phyloP scores from a whole-genome alignment of 2,888 invertebrate species.

The Patella caerulea region DNA sequence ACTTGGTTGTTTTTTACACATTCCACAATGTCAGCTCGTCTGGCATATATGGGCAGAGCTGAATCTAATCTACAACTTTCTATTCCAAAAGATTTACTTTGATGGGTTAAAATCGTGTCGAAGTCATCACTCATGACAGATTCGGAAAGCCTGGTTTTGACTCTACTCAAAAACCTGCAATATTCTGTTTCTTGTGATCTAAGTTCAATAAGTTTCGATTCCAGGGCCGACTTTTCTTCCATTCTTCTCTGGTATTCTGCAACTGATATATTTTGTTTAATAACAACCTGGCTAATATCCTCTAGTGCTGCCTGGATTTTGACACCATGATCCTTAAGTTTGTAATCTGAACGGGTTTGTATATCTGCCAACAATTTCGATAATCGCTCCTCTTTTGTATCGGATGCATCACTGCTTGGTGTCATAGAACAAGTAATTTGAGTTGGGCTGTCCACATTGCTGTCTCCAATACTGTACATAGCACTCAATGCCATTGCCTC shows the following conservation, averaged over 20 bases:
- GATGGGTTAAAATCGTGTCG: constrained; percentile 32
- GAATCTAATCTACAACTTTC: constrained; percentile 51
- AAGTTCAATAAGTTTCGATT: constrained; percentile 49
- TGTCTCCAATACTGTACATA: not conserved
- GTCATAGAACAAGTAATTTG: constrained; percentile 8
- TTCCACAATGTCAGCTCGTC: constrained; percentile 52
- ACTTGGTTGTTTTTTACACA: constrained; percentile 58
- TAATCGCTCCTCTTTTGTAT: constrained; percentile 11
- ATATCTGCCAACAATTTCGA: not conserved
- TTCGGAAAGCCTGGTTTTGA: constrained; percentile 33
- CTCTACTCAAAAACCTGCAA: constrained; percentile 26
- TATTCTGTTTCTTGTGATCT: constrained; percentile 48
- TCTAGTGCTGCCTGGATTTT: constrained; percentile 19
- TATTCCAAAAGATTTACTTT: constrained; percentile 45
- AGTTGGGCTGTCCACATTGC: constrained; percentile 6
- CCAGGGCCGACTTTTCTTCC: constrained; percentile 35
- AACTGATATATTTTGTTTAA: constrained; percentile 24
- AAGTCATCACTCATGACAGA: constrained; percentile 25
- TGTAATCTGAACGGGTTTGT: not conserved
- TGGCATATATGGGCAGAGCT: constrained; percentile 66
- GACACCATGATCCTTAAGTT: constrained; percentile 16
- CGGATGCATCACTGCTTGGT: not conserved
- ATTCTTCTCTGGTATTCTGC: constrained; percentile 30
- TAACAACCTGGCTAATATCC: constrained; percentile 9
- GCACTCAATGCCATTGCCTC: constrained; percentile 5